Percentiles rank a stretch among this genome's conserved stretches.
These are phyloP conservation scores for Aphidoletes aphidimyza DNA, from an alignment of 2,888 invertebrate genomes.

Conservation along the genomic window DNA sequence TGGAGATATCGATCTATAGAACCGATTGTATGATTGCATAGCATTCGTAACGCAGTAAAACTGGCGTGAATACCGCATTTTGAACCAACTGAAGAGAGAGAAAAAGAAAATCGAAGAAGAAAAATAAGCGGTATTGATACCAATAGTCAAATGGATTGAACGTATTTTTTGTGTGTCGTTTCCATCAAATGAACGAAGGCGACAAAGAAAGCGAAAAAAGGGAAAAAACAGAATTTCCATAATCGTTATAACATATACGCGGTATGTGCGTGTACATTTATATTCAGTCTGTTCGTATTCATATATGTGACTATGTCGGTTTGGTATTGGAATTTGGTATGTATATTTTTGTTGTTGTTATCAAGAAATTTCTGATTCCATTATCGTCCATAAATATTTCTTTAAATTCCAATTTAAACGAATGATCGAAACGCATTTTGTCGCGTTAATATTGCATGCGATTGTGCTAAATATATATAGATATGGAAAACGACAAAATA, in stretches of 20 bases:
- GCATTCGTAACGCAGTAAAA: neutral
- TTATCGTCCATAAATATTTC: slow-evolving; percentile 28
- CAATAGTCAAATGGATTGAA: neutral
- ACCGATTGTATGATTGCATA: too few species aligned
- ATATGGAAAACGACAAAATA: neutral
- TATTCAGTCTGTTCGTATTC: too few species aligned
- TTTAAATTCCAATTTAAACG: neutral
- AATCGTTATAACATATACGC: neutral
- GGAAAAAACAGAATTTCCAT: slow-evolving; percentile 2
- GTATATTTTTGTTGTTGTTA: neutral
- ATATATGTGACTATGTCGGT: too few species aligned
- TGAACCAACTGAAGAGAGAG: neutral
- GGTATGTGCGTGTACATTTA: too few species aligned
- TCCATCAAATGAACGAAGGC: too few species aligned
- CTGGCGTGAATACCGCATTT: neutral
- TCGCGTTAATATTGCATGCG: too few species aligned
- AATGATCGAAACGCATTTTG: slow-evolving; percentile 44
- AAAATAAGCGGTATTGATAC: neutral
- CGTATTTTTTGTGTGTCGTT: neutral
- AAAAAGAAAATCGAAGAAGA: neutral
- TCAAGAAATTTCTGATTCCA: slow-evolving; percentile 8
- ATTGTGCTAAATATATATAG: too few species aligned
- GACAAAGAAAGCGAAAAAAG: too few species aligned
- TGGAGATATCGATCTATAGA: neutral
- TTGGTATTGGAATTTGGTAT: too few species aligned